These are phyloP conservation scores for Anarhynchus alexandrinus DNA, from an alignment of 2,113 vertebrate genomes.

Conservation along the genomic window DNA sequence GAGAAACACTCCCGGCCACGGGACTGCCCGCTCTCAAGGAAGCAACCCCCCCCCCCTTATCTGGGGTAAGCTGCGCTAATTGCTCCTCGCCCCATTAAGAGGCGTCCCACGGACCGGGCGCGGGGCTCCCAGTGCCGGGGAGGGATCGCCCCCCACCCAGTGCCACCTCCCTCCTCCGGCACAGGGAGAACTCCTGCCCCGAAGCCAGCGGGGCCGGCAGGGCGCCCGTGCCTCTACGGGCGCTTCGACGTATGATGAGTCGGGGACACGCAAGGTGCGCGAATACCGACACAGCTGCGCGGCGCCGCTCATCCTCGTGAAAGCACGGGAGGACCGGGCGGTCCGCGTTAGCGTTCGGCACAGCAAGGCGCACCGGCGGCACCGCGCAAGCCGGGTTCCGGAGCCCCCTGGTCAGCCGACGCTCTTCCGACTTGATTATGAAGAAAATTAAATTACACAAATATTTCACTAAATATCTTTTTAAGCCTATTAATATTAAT, in stretches of 20 bases:
- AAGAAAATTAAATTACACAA: constrained; percentile 76
- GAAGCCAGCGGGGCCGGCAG: fast-evolving
- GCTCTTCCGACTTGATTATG: constrained; percentile 46
- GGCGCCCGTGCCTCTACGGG: fast-evolving
- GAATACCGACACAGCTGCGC: fast-evolving
- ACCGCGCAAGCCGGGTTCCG: fast-evolving
- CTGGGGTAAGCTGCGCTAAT: constrained; percentile 26
- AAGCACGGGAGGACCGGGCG: too few species aligned
- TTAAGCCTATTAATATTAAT: constrained; percentile 78
- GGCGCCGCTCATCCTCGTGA: background rate
- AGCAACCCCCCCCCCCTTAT: background rate
- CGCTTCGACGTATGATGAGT: fast-evolving
- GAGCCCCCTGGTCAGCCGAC: background rate
- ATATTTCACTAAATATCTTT: constrained; percentile 78
- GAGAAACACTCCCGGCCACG: background rate
- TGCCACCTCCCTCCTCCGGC: background rate
- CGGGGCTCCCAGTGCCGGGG: fast-evolving
- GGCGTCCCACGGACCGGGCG: background rate
- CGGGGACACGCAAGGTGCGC: fast-evolving
- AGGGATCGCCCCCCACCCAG: background rate
- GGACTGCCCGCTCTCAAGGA: background rate
- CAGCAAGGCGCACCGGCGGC: fast-evolving
- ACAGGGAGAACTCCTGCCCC: background rate
- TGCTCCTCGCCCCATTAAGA: constrained; percentile 38
- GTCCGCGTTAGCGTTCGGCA: fast-evolving